A percentile compares a stretch with the other conserved stretches of the same genome.
These are phyloP conservation scores for Perizoma affinitatum DNA, from an alignment of 2,888 invertebrate genomes.

Conservation along the genomic window DNA sequence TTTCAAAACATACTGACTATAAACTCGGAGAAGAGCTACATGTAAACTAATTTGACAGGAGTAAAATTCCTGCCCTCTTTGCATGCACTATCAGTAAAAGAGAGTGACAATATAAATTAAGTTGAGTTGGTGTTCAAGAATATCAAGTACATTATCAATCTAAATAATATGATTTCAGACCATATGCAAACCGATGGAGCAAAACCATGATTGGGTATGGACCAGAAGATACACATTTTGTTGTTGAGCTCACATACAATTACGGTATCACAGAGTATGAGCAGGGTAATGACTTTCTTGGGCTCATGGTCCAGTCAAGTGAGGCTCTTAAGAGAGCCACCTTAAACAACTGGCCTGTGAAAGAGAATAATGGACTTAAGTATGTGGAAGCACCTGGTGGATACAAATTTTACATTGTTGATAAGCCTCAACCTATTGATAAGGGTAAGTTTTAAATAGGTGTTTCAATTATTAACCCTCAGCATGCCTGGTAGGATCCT, in stretches of 20 bases:
- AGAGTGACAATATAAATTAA: no score
- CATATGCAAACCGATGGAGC: slow-evolving; percentile 98
- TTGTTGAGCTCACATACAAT: slow-evolving; percentile 98
- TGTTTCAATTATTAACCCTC: not conserved
- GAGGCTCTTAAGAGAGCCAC: slow-evolving; percentile 90
- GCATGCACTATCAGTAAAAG: no score
- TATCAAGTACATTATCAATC: no score
- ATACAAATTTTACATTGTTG: slow-evolving; percentile 92
- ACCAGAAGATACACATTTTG: slow-evolving; percentile 96
- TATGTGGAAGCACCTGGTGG: slow-evolving; percentile 95
- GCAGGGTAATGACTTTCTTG: slow-evolving; percentile 95
- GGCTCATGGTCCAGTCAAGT: slow-evolving; percentile 92
- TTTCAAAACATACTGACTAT: no score
- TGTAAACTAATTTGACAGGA: no score
- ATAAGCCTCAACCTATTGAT: slow-evolving; percentile 87
- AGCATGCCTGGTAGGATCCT: no score
- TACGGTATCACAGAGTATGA: slow-evolving; percentile 95
- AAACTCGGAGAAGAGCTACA: no score
- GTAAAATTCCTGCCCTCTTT: no score
- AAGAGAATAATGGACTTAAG: slow-evolving; percentile 84
- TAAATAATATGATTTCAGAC: slow-evolving; percentile 83
- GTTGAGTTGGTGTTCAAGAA: no score
- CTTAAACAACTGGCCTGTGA: slow-evolving; percentile 88
- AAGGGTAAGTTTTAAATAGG: slow-evolving; percentile 78
- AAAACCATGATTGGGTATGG: slow-evolving; percentile 99